Conservation (phyloP, 2,113 vertebrate species). For the Malurus melanocephalus region DNA sequence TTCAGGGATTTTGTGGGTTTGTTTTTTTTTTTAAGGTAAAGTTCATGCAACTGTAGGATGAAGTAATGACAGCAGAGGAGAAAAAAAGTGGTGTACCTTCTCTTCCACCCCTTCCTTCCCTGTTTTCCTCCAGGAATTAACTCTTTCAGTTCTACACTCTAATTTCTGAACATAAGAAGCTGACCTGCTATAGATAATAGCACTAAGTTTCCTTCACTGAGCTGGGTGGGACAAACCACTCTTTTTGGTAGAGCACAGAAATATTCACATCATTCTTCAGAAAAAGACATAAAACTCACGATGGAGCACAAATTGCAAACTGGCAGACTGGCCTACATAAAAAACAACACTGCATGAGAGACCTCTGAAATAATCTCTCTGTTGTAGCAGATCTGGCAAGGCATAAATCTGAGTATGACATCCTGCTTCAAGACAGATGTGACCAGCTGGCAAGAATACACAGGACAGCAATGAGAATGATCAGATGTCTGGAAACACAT, state of each 20-base stretch:
- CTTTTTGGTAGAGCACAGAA: neutral
- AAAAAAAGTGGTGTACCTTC: neutral
- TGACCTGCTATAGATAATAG: neutral
- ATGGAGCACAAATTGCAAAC: neutral
- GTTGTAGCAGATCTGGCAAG: neutral
- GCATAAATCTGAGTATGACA: neutral
- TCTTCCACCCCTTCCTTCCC: neutral
- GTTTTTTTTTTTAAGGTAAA: neutral
- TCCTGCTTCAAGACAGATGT: neutral
- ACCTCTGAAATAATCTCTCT: neutral
- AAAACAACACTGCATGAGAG: neutral
- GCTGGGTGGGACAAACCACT: fast-evolving
- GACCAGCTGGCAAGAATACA: neutral
- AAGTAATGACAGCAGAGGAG: neutral
- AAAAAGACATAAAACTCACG: neutral
- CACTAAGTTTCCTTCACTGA: neutral
- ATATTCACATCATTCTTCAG: neutral
- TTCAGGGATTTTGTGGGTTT: neutral
- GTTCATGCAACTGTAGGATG: neutral
- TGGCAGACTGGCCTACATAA: neutral
- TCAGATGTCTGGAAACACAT: neutral
- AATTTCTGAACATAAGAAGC: neutral
- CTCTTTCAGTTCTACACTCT: neutral
- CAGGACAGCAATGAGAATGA: neutral
- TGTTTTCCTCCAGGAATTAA: neutral